phyloP scores from a whole-genome alignment of 2,113 vertebrate species.

The Gallinago paraguaiae region DNA sequence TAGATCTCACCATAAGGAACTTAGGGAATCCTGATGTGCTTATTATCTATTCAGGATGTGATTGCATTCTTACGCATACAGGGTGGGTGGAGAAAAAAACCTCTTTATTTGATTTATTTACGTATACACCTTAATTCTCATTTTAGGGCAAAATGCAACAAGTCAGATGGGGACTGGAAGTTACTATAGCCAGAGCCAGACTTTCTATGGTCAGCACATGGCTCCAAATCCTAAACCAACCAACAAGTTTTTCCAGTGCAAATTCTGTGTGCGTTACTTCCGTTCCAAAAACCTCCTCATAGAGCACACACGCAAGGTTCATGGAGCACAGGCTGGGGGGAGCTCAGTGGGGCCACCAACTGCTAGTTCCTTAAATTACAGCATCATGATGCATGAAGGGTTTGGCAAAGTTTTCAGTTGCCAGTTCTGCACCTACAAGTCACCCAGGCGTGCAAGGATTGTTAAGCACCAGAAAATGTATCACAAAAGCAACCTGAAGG shows the following conservation, averaged over 20 bases:
- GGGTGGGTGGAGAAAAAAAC: background rate
- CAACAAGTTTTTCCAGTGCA: conserved; percentile 95
- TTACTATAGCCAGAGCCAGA: conserved; percentile 83
- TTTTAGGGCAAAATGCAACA: conserved; percentile 86
- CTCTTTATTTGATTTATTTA: conserved; percentile 19
- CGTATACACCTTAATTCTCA: conserved; percentile 52
- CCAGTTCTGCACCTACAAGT: conserved; percentile 96
- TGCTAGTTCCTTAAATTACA: conserved; percentile 82
- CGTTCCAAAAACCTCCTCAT: conserved; percentile 94
- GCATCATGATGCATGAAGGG: conserved; percentile 85
- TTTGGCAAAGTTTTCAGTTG: conserved; percentile 94
- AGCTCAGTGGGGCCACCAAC: conserved; percentile 69
- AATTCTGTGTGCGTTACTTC: conserved; percentile 98
- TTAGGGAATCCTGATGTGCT: background rate
- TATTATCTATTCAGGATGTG: background rate
- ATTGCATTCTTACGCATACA: background rate
- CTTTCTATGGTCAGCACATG: conserved; percentile 83
- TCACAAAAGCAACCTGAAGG: conserved; percentile 83
- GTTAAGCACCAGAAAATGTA: conserved; percentile 96
- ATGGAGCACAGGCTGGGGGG: conserved; percentile 82
- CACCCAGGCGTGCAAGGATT: conserved; percentile 89
- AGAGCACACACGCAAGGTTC: conserved; percentile 94
- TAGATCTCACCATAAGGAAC: background rate
- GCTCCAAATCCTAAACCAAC: conserved; percentile 81
- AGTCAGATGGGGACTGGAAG: conserved; percentile 79